Percentiles rank a stretch among this genome's conserved stretches.
These are phyloP conservation scores for Leistus spinibarbis DNA, from an alignment of 2,888 invertebrate species.

Conservation along the genomic window DNA sequence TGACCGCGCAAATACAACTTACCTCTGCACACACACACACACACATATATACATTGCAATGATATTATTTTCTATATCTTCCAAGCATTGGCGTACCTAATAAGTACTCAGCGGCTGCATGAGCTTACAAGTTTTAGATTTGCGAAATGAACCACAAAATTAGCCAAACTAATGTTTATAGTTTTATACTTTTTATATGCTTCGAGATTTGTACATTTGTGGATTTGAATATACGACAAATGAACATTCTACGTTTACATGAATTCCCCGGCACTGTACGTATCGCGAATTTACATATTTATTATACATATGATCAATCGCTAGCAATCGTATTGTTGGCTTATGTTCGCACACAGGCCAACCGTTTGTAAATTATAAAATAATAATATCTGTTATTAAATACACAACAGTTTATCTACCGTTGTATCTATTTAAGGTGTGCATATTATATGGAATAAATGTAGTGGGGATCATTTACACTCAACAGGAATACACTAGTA, in stretches of 20 bases:
- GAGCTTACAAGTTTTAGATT: too few relatives aligned
- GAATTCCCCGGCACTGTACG: not conserved
- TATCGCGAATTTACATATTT: conserved; percentile 10
- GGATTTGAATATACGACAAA: too few relatives aligned
- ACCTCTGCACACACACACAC: not conserved
- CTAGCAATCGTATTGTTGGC: not conserved
- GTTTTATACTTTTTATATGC: too few relatives aligned
- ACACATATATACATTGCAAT: not conserved
- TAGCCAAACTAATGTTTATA: too few relatives aligned
- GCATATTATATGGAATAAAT: too few relatives aligned
- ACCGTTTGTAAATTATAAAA: not conserved
- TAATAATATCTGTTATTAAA: conserved; percentile 35
- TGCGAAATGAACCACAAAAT: too few relatives aligned
- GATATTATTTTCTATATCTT: not conserved
- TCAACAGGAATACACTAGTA: too few relatives aligned
- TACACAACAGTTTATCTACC: conserved; percentile 17
- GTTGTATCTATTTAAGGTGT: not conserved
- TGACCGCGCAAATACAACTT: not conserved
- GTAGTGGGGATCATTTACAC: too few relatives aligned
- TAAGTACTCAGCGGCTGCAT: too few relatives aligned
- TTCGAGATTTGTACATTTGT: too few relatives aligned
- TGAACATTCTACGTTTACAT: too few relatives aligned
- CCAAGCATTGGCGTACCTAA: not conserved
- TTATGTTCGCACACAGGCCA: conserved; percentile 10
- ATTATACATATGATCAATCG: conserved; percentile 18